Evolutionary conservation across 1,140 invertebrate genomes (phyloP).

Genomic region (Theocolax elegans): DNA sequence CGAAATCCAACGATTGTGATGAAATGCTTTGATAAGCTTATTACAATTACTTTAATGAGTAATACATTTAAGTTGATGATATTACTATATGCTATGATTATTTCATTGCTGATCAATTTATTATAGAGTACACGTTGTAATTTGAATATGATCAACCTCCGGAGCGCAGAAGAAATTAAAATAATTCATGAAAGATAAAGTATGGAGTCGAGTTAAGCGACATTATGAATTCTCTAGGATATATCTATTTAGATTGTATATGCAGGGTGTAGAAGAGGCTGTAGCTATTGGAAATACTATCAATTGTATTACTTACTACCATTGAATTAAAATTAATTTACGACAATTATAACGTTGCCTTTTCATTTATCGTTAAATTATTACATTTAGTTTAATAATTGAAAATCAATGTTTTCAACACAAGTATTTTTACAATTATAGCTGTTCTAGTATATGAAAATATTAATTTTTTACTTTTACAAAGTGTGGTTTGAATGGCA

Average conservation of each 20-base stretch:
- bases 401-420: neutral
- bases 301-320: constrained; percentile 48
- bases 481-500: constrained; percentile 30
- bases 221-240: constrained; percentile 42
- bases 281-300: constrained; percentile 50
- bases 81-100: no score
- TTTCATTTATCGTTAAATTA: neutral
- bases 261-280: constrained; percentile 53
- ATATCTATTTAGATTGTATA: constrained; percentile 48
- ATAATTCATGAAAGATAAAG: constrained; percentile 1
- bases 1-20: no score
- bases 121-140: no score
- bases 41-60: no score
- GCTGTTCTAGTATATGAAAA: neutral
- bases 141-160: no score
- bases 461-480: constrained; percentile 6
- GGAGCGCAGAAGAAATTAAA: no score
- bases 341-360: neutral
- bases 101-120: no score
- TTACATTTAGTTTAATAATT: neutral
- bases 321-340: constrained; percentile 46
- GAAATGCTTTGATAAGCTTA: no score
- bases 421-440: neutral
- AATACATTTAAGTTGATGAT: no score
- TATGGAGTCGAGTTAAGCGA: constrained; percentile 4